A percentile compares a stretch with the other conserved stretches of the same genome.
Conservation (phyloP, 1,140 invertebrate genomes). For the Proctacanthus coquilletti region DNA sequence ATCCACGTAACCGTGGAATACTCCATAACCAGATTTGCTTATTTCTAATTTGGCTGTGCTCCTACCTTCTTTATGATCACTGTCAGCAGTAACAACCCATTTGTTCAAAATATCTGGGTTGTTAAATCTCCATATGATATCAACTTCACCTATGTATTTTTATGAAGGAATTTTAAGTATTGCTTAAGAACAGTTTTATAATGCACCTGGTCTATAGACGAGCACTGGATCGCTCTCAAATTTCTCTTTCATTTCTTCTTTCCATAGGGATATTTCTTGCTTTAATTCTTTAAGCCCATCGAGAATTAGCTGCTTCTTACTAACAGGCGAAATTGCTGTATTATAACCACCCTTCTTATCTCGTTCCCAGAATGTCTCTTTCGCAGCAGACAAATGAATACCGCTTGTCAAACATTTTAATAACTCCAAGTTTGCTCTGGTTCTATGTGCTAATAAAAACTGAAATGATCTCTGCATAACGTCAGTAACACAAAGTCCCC, state of each 20-base stretch:
- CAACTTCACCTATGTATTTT: conserved; percentile 41
- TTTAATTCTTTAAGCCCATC: conserved; percentile 47
- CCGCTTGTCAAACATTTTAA: no score
- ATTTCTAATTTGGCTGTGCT: conserved; percentile 49
- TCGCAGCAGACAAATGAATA: no score
- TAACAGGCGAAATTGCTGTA: conserved; percentile 30
- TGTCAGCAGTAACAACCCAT: conserved; percentile 62
- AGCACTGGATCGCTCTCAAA: conserved; percentile 42
- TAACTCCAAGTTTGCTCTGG: no score
- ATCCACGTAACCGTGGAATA: conserved; percentile 61
- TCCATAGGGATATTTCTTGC: conserved; percentile 47
- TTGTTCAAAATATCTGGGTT: conserved; percentile 43
- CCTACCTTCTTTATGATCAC: conserved; percentile 62
- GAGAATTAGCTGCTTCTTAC: conserved; percentile 34
- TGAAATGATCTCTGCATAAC: no score
- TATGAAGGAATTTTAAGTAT: conserved; percentile 4
- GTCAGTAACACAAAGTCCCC: no score
- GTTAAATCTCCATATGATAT: conserved; percentile 53
- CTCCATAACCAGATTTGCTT: conserved; percentile 48
- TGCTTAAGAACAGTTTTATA: no score
- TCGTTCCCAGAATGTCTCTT: conserved; percentile 42
- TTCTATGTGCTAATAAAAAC: no score
- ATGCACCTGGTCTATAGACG: conserved; percentile 34
- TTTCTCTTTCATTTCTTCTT: conserved; percentile 49
- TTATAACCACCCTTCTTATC: conserved; percentile 49